Conservation (phyloP, 1,140 invertebrate species). For the Lepidurus couesii region DNA sequence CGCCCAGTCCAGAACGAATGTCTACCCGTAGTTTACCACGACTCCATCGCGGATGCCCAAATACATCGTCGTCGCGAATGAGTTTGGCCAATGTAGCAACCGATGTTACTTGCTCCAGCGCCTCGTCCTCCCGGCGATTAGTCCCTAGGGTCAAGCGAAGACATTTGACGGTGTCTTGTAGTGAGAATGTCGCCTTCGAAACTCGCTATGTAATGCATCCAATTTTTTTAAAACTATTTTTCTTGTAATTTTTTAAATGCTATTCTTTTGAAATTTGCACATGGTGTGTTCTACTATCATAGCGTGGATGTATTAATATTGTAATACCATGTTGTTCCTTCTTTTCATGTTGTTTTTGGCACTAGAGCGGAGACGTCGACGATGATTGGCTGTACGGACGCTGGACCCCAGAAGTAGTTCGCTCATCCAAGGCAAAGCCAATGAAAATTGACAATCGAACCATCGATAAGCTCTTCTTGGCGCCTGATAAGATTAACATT, state of each 20-base stretch:
- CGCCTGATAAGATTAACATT: conserved; percentile 83
- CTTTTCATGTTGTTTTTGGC: neutral
- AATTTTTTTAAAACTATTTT: neutral
- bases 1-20: conserved; percentile 12
- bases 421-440: conserved; percentile 60
- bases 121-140: conserved; percentile 47
- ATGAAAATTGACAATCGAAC: conserved; percentile 64
- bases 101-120: conserved; percentile 36
- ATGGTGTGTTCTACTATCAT: neutral
- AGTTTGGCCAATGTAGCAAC: conserved; percentile 31
- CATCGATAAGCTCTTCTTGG: conserved; percentile 74
- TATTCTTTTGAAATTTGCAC: conserved; percentile 23
- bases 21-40: neutral
- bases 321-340: neutral
- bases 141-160: conserved; percentile 73
- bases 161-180: conserved; percentile 78
- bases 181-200: conserved; percentile 47
- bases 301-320: neutral
- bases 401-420: conserved; percentile 67
- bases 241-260: neutral
- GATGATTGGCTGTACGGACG: conserved; percentile 47
- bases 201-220: conserved; percentile 37
- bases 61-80: conserved; percentile 37
- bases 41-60: conserved; percentile 15
- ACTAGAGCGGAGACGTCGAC: conserved; percentile 22